Evolutionary conservation across 2,797 vertebrate genomes (phyloP).

Genomic region (Acipenser ruthenus): DNA sequence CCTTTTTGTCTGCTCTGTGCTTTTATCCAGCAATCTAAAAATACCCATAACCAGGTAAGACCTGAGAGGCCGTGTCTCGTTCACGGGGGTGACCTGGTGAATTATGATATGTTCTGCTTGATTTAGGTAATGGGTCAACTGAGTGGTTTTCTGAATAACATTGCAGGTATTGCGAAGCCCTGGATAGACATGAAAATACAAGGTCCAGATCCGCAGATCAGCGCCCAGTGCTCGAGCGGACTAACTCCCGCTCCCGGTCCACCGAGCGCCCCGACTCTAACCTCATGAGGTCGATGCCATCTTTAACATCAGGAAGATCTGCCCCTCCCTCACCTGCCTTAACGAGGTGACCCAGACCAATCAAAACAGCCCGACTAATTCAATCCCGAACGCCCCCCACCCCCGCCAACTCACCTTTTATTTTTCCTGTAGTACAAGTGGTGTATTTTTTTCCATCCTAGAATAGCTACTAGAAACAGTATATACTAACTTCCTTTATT

Average conservation of each 20-base stretch:
- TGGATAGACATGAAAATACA: conserved; percentile 97
- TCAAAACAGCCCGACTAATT: conserved; percentile 62
- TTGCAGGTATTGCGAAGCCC: conserved; percentile 91
- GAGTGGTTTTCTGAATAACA: conserved; percentile 72
- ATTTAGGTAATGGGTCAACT: conserved; percentile 52
- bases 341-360: conserved; percentile 95
- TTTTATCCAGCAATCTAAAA: too few species aligned
- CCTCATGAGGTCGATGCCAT: conserved; percentile 99
- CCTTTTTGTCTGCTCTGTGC: too few species aligned
- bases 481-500: conserved; percentile 60
- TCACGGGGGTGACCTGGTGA: conserved; percentile 41
- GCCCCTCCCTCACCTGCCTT: conserved; percentile 99
- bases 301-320: conserved; percentile 98
- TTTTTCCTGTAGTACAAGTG: conserved; percentile 67
- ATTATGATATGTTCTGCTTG: conserved; percentile 13
- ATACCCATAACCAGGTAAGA: too few species aligned
- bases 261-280: conserved; percentile 95
- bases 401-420: conserved; percentile 65
- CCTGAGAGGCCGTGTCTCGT: too few species aligned
- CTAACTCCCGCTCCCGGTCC: conserved; percentile 90
- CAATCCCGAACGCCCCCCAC: conserved; percentile 24
- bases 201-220: conserved; percentile 97
- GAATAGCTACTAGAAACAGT: conserved; percentile 58
- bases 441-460: conserved; percentile 66
- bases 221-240: conserved; percentile 87